Evolutionary conservation across 1,140 invertebrate genomes (phyloP), one percentile per base, ranked within the genome.

Genomic region (Listronotus bonariensis): DNA sequence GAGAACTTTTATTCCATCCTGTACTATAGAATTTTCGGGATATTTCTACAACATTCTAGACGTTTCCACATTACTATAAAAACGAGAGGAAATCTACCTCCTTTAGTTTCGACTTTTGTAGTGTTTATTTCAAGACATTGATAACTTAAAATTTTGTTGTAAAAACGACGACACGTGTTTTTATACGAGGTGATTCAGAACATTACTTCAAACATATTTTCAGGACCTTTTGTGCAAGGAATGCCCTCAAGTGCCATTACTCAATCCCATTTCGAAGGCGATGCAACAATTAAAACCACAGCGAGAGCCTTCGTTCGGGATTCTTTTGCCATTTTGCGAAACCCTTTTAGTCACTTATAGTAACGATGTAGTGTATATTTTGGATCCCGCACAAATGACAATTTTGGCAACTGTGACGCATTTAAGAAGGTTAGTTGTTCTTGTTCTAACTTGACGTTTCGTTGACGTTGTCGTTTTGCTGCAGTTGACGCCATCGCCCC

Each of bases 291-390:
- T 70, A 0, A 69, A 79, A 64, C 75, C 81, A 69, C 78, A 81
- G 55, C 76, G 78, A 41, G 87, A 89, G 58, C 75, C 81, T 32
- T 87, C 87, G 62, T 89, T 94, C 73, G 88, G 90, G 0, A 82
- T 82, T 8, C 72, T 94, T 38, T 76, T 84, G 68, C 81, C 87
- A 43, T 93, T 91, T 77, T 81, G 82, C 57, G 87, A 87, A 26
- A 86, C 88, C 58, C 83, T 90, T 58, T 76, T 95, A 17, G 81
- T 95, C 9, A 89, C 91, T 0, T 89, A 90, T 77, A 87, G 87
- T 77, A 85, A 87, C 36, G 83, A 86, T 56, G 75, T 85, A 52
- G 79, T 95, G 10, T 90, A 90, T 72, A 81, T 95, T 12, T 77
- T 96, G 12, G 88, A 94, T 82, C 87, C 91, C 17, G 76, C 82